Evolutionary conservation across 2,113 vertebrate genomes (phyloP).

Genomic region (Anolis sagrei): DNA sequence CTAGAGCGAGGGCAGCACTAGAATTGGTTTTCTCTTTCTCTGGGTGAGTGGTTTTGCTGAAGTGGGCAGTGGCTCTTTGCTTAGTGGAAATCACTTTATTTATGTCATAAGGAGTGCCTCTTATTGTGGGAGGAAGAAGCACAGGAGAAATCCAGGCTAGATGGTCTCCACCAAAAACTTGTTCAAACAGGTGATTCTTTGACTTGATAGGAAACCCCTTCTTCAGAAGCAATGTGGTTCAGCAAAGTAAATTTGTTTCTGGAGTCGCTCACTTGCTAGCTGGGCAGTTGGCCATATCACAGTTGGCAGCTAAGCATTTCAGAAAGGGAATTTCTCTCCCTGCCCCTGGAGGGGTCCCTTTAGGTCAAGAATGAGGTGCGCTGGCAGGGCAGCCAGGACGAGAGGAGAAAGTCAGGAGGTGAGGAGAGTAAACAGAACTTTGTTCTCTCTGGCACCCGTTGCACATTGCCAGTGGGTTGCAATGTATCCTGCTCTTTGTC

Average conservation of each 20-base stretch:
- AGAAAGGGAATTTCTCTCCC: conserved; percentile 11
- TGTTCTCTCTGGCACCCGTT: conserved; percentile 31
- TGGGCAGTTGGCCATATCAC: conserved; percentile 23
- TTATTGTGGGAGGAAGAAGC: background rate
- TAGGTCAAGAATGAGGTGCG: conserved; percentile 18
- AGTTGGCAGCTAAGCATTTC: background rate
- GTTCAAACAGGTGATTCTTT: conserved; percentile 23
- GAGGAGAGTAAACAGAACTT: conserved; percentile 10
- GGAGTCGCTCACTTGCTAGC: conserved; percentile 9
- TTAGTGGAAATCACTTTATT: conserved; percentile 12
- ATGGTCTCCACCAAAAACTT: conserved; percentile 16
- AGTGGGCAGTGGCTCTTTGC: background rate
- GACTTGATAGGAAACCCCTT: background rate
- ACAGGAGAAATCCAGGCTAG: background rate
- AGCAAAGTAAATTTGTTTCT: background rate
- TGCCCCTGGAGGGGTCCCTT: conserved; percentile 1
- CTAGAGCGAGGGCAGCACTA: background rate
- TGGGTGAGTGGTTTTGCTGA: conserved; percentile 22
- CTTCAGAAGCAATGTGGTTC: conserved; percentile 21
- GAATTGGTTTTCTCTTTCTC: background rate
- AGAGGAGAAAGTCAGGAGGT: background rate
- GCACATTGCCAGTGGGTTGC: background rate
- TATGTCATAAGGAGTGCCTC: conserved; percentile 4
- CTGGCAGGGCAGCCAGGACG: conserved; percentile 1
- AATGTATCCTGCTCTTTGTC: background rate